Base-by-base conservation (phyloP, 2,113 vertebrate genomes). In the Limnothrissa miodon region DNA sequence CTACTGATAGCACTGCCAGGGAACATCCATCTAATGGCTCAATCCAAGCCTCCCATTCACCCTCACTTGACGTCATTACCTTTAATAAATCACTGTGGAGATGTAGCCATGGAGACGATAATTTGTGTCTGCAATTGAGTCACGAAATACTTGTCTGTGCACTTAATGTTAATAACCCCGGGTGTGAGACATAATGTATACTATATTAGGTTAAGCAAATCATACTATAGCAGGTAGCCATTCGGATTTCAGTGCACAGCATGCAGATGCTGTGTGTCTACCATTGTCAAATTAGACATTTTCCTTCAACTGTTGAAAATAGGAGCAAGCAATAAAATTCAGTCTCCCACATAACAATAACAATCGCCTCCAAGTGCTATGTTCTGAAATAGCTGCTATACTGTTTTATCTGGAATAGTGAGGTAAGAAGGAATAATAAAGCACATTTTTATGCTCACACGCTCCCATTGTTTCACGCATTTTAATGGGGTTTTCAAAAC, bases 1-100 rank as follows among this genome's bases (percentile, higher is more conserved):
- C 36, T 33, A 36, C 33, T 74, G 66, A 74, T 33, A 13, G 15
- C 29, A 36, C 66, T 74, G 66, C 29, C 66, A 36, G 13, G 17
- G 66, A 74, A 74, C 66, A 74, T 74, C 4, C 66, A 74, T 74
- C 66, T 74, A 74, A 70, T 74, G 66, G 66, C 36, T 11, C 66
- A 19, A 17, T 74, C 29, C 11, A 9, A 11, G 29, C 29, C 15
- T 70, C 29, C 62, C 62, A 2, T 5, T 33, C 29, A 13, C 17
- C 66, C 17, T 74, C 33, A 15, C 29, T 74, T 74, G 66, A 74
- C 66, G 36, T 17, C 29, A 74, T 74, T 74, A 36, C 1, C 29
- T 74, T 74, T 74, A 74, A 74, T 74, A 74, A 74, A 74, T 74
- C 66, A 74, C 29, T 29, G 4, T 36, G 33, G 66, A 74, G 29